These are phyloP conservation scores for Artibeus lituratus DNA, from an alignment of 2,797 vertebrate species.

Conservation along the genomic window DNA sequence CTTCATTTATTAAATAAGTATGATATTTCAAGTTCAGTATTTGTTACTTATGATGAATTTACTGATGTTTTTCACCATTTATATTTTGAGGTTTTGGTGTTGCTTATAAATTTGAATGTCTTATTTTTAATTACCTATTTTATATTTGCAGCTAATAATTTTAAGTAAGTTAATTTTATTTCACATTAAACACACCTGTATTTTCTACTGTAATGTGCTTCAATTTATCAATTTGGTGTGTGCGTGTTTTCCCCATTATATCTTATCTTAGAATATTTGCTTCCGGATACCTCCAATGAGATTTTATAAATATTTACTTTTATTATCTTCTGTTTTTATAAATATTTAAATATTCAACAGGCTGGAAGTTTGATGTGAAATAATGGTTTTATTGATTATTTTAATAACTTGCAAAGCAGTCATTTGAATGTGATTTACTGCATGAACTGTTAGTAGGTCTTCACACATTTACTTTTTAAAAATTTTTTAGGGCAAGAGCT, in stretches of 20 bases:
- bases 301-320: background rate
- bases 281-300: background rate
- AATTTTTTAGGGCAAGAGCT: too few species aligned
- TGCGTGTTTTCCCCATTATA: background rate
- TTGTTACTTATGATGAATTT: background rate
- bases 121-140: background rate
- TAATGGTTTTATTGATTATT: background rate
- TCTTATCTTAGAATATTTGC: background rate
- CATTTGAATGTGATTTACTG: background rate
- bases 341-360: constrained; percentile 1
- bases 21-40: background rate
- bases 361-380: background rate
- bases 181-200: background rate
- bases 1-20: background rate
- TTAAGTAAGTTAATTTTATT: background rate
- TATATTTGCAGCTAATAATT: background rate
- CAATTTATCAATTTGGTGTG: background rate
- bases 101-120: background rate
- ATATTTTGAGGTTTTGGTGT: background rate
- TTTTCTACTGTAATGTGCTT: background rate
- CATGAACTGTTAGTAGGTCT: background rate
- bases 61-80: background rate
- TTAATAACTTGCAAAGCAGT: background rate
- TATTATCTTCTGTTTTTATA: background rate
- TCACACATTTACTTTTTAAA: background rate